Conservation (phyloP, 1,140 invertebrate genomes). For the Globodera rostochiensis region DNA sequence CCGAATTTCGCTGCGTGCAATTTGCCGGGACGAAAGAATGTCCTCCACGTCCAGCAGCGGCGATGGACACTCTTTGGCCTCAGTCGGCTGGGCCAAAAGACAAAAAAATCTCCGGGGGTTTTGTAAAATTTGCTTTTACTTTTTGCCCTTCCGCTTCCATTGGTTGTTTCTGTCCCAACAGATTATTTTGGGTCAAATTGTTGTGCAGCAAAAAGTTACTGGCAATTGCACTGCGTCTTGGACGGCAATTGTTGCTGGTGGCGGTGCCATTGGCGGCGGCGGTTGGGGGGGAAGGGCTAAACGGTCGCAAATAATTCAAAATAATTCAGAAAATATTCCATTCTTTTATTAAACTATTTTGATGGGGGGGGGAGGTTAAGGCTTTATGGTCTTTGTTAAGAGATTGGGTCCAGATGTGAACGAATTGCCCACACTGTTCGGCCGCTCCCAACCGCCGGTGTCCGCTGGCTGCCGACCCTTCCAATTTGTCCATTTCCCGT, state of each 20-base stretch:
- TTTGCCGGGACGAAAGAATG: conserved; percentile 46
- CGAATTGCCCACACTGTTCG: background rate
- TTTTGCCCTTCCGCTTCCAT: background rate
- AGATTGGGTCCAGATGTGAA: background rate
- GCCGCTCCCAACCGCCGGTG: too few relatives aligned
- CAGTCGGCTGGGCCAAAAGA: background rate
- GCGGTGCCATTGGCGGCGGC: background rate
- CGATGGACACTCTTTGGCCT: background rate
- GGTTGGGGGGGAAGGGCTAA: background rate
- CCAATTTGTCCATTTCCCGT: background rate
- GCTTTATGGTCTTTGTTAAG: too few relatives aligned
- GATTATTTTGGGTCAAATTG: background rate
- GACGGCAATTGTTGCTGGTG: background rate
- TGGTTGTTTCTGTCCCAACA: background rate
- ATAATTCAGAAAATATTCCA: too few relatives aligned
- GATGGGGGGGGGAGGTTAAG: too few relatives aligned
- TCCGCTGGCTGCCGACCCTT: background rate
- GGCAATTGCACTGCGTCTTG: background rate
- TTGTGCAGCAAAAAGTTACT: background rate
- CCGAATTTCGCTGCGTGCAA: conserved; percentile 49
- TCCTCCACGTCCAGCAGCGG: conserved; percentile 59
- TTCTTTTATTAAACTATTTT: too few relatives aligned
- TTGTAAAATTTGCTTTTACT: background rate
- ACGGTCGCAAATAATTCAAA: background rate
- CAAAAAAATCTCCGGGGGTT: background rate